Conservation (phyloP, 37 sponge, comb jelly and placozoan species). For the Oopsacas minuta region DNA sequence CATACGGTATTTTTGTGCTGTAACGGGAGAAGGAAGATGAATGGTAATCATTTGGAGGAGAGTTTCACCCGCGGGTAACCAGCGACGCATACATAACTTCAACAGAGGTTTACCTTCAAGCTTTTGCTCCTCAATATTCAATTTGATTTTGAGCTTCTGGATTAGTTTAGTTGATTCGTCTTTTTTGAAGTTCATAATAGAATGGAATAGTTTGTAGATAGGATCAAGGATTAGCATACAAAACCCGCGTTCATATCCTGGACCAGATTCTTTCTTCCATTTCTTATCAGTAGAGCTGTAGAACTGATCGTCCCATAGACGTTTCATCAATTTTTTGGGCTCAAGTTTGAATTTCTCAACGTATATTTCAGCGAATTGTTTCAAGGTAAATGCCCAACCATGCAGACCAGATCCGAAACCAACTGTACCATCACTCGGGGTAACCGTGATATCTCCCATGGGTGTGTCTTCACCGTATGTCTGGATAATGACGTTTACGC, state of each 20-base stretch:
- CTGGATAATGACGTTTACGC: slow-evolving; percentile 89
- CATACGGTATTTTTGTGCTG: slow-evolving; percentile 96
- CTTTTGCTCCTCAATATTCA: slow-evolving; percentile 53
- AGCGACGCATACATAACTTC: slow-evolving; percentile 58
- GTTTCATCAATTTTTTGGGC: slow-evolving; percentile 74
- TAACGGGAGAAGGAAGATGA: slow-evolving; percentile 92
- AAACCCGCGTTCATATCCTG: slow-evolving; percentile 82
- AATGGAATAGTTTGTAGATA: slow-evolving; percentile 93
- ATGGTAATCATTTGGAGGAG: slow-evolving; percentile 93
- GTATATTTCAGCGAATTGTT: slow-evolving; percentile 98
- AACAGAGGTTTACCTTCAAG: slow-evolving; percentile 45
- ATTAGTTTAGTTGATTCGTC: slow-evolving; percentile 67
- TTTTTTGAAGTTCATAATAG: slow-evolving; percentile 88
- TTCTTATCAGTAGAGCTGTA: slow-evolving; percentile 67
- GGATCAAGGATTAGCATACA: slow-evolving; percentile 94
- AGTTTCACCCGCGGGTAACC: slow-evolving; percentile 94
- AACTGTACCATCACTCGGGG: slow-evolving; percentile 78
- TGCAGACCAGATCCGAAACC: slow-evolving; percentile 98
- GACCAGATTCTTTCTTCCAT: slow-evolving; percentile 71
- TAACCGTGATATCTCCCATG: slow-evolving; percentile 77
- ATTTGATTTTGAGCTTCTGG: slow-evolving; percentile 68
- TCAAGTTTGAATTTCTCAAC: slow-evolving; percentile 94
- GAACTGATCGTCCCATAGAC: slow-evolving; percentile 95
- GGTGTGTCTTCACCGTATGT: slow-evolving; percentile 91
- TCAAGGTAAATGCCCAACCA: slow-evolving; percentile 98